Base-by-base conservation (phyloP, 2,888 invertebrate genomes). In the Romanomermis culicivorax region DNA sequence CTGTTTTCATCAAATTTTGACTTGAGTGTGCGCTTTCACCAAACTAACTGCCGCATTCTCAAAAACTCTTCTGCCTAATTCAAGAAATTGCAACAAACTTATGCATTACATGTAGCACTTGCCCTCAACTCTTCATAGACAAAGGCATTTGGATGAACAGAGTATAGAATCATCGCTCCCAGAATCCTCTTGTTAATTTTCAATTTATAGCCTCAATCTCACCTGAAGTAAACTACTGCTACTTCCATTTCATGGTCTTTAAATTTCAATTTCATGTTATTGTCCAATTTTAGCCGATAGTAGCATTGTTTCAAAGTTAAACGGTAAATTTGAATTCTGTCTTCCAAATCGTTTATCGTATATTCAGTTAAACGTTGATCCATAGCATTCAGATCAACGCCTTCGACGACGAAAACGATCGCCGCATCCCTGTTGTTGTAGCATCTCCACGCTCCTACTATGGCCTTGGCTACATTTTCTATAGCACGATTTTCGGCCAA, bases 351-450 rank as follows among this genome's bases (percentile, higher is more conserved):
- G 17, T 17, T 36, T 36, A 80, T 77, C 58, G 93, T 79, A 68
- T 83, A 79, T 74, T 97, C 93, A 64, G 89, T 80, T 71, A 83
- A 83, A 60, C 87, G 72, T 69, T 97, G 95, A 71, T 97, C 97
- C 70, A 85, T 84, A 60, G 91, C 85, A 69, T 97, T 97, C 68
- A 83, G 83, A 0, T 45, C 23, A 7, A 81, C 74, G 65, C 85
- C 81, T 72, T 88, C 87, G 2, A 91, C 80, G 26, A 95, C 76
- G 69, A 95, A 85, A 58, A 95, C 11, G 11, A 36, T 17, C 11
- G 17, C 11, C 7, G 36, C 36, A 17, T 36, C 36, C 7, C 36
- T 11, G 56, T 81, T 78, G 1, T 76, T 77, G 67, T 85, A 88
- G 17, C 83, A 69, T 64, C 82, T 79, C 83, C 85, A 93, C 0